Evolutionary conservation across 2,113 vertebrate species (phyloP).

Genomic region (Scomber scombrus): DNA sequence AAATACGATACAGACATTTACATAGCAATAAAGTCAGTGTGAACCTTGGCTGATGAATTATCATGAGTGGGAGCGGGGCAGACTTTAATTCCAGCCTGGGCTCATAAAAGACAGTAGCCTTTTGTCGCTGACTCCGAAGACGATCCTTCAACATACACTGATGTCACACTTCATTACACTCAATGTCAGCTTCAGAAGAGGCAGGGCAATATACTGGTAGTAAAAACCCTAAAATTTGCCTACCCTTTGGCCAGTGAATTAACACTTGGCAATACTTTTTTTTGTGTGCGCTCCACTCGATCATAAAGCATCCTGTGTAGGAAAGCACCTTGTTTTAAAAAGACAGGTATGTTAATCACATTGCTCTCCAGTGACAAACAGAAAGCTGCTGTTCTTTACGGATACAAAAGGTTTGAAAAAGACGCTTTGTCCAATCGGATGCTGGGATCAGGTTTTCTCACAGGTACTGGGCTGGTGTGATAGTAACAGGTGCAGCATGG

Average conservation of each 20-base stretch:
- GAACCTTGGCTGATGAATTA: conserved; percentile 69
- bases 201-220: conserved; percentile 11
- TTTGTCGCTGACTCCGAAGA: conserved; percentile 63
- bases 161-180: conserved; percentile 59
- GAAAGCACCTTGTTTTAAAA: conserved; percentile 32
- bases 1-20: conserved; percentile 75
- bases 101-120: conserved; percentile 69
- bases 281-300: conserved; percentile 11
- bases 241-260: conserved; percentile 32
- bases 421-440: conserved; percentile 63
- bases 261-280: background rate
- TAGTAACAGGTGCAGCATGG: conserved; percentile 75
- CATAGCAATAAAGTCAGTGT: conserved; percentile 74
- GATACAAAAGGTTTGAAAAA: conserved; percentile 69
- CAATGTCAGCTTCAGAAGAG: conserved; percentile 24
- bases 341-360: conserved; percentile 56
- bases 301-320: conserved; percentile 13
- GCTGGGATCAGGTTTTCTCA: conserved; percentile 58
- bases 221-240: conserved; percentile 40
- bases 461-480: conserved; percentile 57
- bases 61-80: conserved; percentile 54
- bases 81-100: conserved; percentile 61
- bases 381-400: conserved; percentile 51
- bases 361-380: conserved; percentile 69
- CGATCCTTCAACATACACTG: conserved; percentile 35